These are phyloP conservation scores for Scleropages formosus DNA, from an alignment of 2,797 vertebrate genomes.

Conservation along the genomic window DNA sequence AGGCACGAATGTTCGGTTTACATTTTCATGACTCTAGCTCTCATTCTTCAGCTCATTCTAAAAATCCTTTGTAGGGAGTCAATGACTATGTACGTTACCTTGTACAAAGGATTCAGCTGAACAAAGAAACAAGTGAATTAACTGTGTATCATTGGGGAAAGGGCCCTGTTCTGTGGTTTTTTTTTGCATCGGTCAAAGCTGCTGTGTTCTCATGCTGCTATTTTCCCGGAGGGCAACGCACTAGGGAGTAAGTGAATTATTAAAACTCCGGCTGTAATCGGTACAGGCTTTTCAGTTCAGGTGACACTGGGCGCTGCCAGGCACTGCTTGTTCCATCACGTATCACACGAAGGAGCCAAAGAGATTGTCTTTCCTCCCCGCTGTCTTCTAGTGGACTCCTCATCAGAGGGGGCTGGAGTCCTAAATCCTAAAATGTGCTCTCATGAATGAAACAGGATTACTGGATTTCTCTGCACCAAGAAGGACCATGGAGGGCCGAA, in stretches of 20 bases:
- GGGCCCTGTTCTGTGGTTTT: no score
- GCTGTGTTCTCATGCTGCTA: background rate
- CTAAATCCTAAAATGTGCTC: slow-evolving; percentile 30
- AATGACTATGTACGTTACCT: no score
- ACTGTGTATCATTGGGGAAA: no score
- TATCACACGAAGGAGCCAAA: background rate
- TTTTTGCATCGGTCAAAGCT: background rate
- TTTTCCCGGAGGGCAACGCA: background rate
- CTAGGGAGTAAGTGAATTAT: slow-evolving; percentile 13
- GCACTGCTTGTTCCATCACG: background rate
- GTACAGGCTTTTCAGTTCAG: background rate
- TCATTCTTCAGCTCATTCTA: no score
- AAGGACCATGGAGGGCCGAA: background rate
- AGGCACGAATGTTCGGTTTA: no score
- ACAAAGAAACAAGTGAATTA: no score
- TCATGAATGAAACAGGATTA: slow-evolving; percentile 29
- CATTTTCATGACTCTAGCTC: no score
- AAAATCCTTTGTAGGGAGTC: no score
- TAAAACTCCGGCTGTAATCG: background rate
- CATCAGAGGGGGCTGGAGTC: background rate
- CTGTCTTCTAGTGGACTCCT: slow-evolving; percentile 1
- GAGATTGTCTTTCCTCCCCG: slow-evolving; percentile 14
- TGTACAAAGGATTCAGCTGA: no score
- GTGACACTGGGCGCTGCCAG: background rate
- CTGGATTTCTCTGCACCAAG: slow-evolving; percentile 13